phyloP scores from a whole-genome alignment of 1,140 invertebrate species.

The Sycophaga agraensis region DNA sequence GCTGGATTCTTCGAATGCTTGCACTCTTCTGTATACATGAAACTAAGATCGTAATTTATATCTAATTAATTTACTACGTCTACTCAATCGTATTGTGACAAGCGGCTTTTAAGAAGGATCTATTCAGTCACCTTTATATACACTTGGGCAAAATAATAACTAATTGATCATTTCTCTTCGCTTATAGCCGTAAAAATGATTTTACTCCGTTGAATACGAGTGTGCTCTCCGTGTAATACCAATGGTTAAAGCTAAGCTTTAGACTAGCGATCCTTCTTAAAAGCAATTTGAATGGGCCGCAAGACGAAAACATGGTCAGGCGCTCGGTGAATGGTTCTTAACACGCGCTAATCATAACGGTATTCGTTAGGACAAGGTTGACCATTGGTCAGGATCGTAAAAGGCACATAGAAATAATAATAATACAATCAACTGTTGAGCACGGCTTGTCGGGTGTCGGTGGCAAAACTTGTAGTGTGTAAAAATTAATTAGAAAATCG shows the following conservation, averaged over 20 bases:
- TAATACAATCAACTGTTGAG: conserved; percentile 43
- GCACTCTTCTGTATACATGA: conserved; percentile 39
- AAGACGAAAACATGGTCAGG: conserved; percentile 10
- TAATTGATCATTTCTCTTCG: too few relatives aligned
- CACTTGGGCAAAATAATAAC: too few relatives aligned
- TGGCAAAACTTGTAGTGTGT: conserved; percentile 42
- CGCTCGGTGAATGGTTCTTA: conserved; percentile 28
- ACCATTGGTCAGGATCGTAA: conserved; percentile 33
- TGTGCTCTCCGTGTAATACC: too few relatives aligned
- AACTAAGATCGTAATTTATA: conserved; percentile 15
- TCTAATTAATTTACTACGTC: conserved; percentile 5
- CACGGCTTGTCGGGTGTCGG: conserved; percentile 57
- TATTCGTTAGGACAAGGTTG: conserved; percentile 31
- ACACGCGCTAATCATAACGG: conserved; percentile 25
- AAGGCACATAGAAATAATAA: conserved; percentile 27
- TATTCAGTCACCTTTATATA: too few relatives aligned
- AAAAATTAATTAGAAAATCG: conserved; percentile 21
- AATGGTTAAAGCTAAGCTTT: too few relatives aligned
- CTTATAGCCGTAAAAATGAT: too few relatives aligned
- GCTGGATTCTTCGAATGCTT: conserved; percentile 57
- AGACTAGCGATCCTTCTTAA: too few relatives aligned
- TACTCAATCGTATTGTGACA: background rate
- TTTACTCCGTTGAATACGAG: too few relatives aligned
- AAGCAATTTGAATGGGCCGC: background rate
- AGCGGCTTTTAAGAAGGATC: conserved; percentile 10